Conservation (phyloP, 2,113 vertebrate genomes). For the Bolborhynchus lineola region DNA sequence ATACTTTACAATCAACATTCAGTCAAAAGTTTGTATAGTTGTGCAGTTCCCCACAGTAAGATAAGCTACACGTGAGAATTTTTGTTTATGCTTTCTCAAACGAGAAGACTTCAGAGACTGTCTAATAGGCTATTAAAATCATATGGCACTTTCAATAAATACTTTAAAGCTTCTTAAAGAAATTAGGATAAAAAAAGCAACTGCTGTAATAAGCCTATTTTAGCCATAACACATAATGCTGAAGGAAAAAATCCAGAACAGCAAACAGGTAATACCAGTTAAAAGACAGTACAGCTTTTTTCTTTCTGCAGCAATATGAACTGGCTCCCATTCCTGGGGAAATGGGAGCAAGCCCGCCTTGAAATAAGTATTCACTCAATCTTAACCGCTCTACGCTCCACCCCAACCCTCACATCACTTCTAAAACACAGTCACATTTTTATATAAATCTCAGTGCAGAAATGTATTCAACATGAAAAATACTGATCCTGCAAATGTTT, state of each 20-base stretch:
- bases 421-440: conserved; percentile 57
- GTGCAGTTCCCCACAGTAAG: neutral
- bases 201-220: conserved; percentile 78
- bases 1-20: conserved; percentile 30
- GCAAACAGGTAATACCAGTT: conserved; percentile 42
- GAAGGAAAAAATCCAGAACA: conserved; percentile 65
- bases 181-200: conserved; percentile 75
- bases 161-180: conserved; percentile 83
- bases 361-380: conserved; percentile 33
- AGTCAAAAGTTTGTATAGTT: neutral
- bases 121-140: conserved; percentile 68
- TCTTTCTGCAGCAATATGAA: conserved; percentile 22
- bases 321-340: neutral
- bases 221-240: conserved; percentile 49
- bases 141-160: conserved; percentile 84
- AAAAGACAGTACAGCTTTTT: conserved; percentile 70
- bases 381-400: conserved; percentile 16
- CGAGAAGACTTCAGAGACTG: conserved; percentile 39
- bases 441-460: conserved; percentile 56
- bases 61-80: conserved; percentile 26
- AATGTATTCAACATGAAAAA: conserved; percentile 37
- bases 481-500: conserved; percentile 18
- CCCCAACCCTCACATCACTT: conserved; percentile 52
- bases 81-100: conserved; percentile 26
- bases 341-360: neutral